A percentile compares a stretch with the other conserved stretches of the same genome.
Evolutionary conservation across 1,140 invertebrate genomes (phyloP).

Genomic region (Halesus radiatus): DNA sequence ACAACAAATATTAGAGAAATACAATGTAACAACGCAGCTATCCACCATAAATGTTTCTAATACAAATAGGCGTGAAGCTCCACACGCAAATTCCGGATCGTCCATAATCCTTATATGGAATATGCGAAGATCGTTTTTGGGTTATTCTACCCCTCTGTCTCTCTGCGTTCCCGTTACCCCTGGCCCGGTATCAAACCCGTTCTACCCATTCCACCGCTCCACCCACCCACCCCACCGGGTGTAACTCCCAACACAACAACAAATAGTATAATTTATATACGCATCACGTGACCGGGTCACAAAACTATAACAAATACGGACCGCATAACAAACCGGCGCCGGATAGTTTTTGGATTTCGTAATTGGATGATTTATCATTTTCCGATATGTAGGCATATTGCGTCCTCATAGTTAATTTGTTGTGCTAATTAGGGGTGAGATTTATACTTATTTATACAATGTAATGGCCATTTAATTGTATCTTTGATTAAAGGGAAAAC

Average conservation of each 20-base stretch:
- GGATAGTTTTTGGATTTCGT: constrained; percentile 31
- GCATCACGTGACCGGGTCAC: constrained; percentile 51
- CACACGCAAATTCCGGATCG: constrained; percentile 27
- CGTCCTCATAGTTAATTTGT: not conserved
- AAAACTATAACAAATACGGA: constrained; percentile 48
- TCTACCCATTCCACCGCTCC: not conserved
- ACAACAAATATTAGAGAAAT: too few species aligned
- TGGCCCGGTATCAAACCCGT: too few species aligned
- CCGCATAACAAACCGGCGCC: constrained; percentile 7
- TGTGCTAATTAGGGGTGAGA: too few species aligned
- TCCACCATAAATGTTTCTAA: not conserved
- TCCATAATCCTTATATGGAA: constrained; percentile 39
- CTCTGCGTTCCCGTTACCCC: too few species aligned
- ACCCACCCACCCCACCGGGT: not conserved
- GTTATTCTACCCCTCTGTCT: constrained; percentile 12
- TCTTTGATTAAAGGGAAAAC: too few species aligned
- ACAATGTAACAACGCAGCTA: too few species aligned
- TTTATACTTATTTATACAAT: too few species aligned
- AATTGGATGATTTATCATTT: constrained; percentile 43
- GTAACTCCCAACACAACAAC: constrained; percentile 5
- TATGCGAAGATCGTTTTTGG: constrained; percentile 36
- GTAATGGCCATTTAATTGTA: too few species aligned
- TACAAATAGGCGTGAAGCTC: constrained; percentile 19
- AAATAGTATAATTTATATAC: constrained; percentile 52
- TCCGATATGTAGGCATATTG: constrained; percentile 12